These are phyloP conservation scores for Cladopsammia gracilis DNA, from an alignment of 64 coral and sea anemone species.

Conservation along the genomic window DNA sequence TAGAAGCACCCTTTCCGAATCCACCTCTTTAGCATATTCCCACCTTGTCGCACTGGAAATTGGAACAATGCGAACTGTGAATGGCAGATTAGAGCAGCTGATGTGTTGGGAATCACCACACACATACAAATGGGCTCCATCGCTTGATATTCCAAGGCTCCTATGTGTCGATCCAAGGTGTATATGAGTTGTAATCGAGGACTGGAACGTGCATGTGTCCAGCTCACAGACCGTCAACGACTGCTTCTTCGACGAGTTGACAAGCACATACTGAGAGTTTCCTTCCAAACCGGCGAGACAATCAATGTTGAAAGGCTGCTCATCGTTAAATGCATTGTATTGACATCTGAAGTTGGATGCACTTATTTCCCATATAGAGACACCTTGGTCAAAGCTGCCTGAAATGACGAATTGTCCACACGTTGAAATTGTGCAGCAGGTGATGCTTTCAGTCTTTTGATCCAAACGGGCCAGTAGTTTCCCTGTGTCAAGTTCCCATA, in stretches of 20 bases:
- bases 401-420: slow-evolving; percentile 66
- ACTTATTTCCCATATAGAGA: slow-evolving; percentile 59
- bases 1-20: slow-evolving; percentile 54
- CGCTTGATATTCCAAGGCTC: slow-evolving; percentile 65
- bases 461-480: background rate
- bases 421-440: slow-evolving; percentile 66
- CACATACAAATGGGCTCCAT: slow-evolving; percentile 49
- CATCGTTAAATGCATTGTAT: slow-evolving; percentile 13
- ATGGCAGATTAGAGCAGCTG: slow-evolving; percentile 2
- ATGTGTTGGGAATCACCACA: slow-evolving; percentile 14
- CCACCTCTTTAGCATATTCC: slow-evolving; percentile 38
- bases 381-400: slow-evolving; percentile 67
- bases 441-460: slow-evolving; percentile 46
- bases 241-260: slow-evolving; percentile 44
- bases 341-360: background rate
- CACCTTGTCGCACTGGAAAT: slow-evolving; percentile 19
- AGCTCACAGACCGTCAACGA: slow-evolving; percentile 51
- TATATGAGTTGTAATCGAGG: background rate
- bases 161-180: background rate
- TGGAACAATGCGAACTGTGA: slow-evolving; percentile 36
- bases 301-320: slow-evolving; percentile 28
- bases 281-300: slow-evolving; percentile 28
- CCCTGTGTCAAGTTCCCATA: slow-evolving; percentile 70
- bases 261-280: slow-evolving; percentile 45
- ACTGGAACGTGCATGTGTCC: background rate